A percentile compares a stretch with the other conserved stretches of the same genome.
Evolutionary conservation across 2,113 vertebrate species (phyloP).

Genomic region (Microtus oregoni): DNA sequence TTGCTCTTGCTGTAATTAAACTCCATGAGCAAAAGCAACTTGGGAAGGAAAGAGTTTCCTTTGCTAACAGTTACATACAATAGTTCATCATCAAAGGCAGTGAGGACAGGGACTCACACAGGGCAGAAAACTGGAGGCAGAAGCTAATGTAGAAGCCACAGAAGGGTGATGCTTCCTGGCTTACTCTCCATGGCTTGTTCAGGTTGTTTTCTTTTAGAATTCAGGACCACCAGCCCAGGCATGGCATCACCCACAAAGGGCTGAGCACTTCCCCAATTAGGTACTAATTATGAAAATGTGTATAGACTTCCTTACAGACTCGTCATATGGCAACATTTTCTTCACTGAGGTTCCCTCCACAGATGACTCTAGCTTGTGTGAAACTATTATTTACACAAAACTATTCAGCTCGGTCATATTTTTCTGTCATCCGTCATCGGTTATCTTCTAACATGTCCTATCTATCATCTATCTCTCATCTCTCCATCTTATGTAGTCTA

Average conservation of each 20-base stretch:
- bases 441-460: not conserved
- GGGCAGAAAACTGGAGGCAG: not conserved
- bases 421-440: too few species aligned
- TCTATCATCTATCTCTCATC: not conserved
- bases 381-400: not conserved
- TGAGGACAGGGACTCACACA: not conserved
- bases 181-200: not conserved
- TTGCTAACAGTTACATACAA: not conserved
- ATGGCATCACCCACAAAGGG: too few species aligned
- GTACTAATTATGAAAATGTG: not conserved
- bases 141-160: not conserved
- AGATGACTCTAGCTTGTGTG: not conserved
- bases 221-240: not conserved
- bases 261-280: not conserved
- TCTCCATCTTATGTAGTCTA: not conserved
- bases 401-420: not conserved
- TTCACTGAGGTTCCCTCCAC: not conserved
- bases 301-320: rapidly evolving
- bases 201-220: not conserved
- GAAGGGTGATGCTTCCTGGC: not conserved
- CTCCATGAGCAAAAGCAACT: not conserved
- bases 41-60: not conserved
- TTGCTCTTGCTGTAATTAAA: not conserved
- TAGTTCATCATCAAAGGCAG: not conserved
- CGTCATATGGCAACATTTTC: not conserved